Evolutionary conservation across 1,140 invertebrate species (phyloP).

Genomic region (Panagrolaimus sp.): DNA sequence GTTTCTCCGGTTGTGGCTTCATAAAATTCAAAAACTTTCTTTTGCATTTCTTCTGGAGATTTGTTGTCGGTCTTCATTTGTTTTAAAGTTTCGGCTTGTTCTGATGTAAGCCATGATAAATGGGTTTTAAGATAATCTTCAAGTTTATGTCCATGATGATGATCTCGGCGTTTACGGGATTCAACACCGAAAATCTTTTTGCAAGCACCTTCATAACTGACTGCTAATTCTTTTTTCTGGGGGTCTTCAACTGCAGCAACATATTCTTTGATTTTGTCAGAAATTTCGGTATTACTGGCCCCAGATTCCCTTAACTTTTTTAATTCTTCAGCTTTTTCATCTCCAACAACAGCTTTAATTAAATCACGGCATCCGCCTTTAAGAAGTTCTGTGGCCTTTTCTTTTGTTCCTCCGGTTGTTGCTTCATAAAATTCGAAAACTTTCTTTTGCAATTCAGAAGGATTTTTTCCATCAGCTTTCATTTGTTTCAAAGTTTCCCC

Average conservation of each 20-base stretch:
- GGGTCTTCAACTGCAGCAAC: slow-evolving; percentile 24
- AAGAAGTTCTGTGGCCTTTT: slow-evolving; percentile 23
- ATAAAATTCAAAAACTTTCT: slow-evolving; percentile 28
- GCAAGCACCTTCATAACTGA: slow-evolving; percentile 23
- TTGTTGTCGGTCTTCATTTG: slow-evolving; percentile 12
- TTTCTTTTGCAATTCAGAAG: slow-evolving; percentile 18
- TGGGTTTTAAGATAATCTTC: background rate
- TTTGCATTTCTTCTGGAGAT: slow-evolving; percentile 3
- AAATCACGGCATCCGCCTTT: slow-evolving; percentile 41
- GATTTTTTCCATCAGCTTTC: background rate
- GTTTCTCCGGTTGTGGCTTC: slow-evolving; percentile 27
- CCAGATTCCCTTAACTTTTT: slow-evolving; percentile 43
- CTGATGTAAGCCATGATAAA: background rate
- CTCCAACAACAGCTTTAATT: slow-evolving; percentile 33
- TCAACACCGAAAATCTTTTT: slow-evolving; percentile 11
- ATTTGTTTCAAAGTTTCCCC: background rate
- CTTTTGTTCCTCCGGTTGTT: slow-evolving; percentile 26
- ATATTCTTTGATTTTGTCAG: slow-evolving; percentile 31
- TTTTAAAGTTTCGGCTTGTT: slow-evolving; percentile 3
- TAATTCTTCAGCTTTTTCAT: slow-evolving; percentile 34
- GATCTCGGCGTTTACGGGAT: background rate
- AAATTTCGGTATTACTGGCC: slow-evolving; percentile 20
- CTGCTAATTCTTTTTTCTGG: slow-evolving; percentile 24
- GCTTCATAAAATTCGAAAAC: slow-evolving; percentile 25
- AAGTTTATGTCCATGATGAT: background rate